phyloP scores from a whole-genome alignment of 1,140 invertebrate species.

The Dysdera silvatica region DNA sequence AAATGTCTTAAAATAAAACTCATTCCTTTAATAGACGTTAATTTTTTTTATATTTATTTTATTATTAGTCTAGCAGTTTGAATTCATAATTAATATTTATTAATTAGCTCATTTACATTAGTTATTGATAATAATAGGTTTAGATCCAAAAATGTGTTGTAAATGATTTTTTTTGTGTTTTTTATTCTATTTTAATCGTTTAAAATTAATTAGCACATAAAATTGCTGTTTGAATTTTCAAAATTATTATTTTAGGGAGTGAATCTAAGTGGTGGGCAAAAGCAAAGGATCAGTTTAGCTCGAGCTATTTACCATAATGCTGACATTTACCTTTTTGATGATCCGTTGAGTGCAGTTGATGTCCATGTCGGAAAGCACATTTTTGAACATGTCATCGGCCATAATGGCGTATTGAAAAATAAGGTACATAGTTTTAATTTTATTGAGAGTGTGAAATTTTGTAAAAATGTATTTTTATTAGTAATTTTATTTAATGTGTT shows the following conservation, averaged over 20 bases:
- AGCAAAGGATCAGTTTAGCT: slow-evolving; percentile 88
- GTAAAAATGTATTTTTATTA: neutral
- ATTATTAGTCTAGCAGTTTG: no score
- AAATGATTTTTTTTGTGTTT: no score
- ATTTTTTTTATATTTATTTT: no score
- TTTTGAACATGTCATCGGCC: slow-evolving; percentile 79
- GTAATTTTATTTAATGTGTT: neutral
- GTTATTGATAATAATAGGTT: no score
- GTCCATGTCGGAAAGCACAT: slow-evolving; percentile 91
- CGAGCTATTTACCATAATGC: slow-evolving; percentile 84
- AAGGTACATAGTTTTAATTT: slow-evolving; percentile 46
- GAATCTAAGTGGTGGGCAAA: slow-evolving; percentile 94
- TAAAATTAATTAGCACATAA: no score
- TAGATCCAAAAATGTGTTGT: no score
- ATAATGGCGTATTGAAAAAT: slow-evolving; percentile 64
- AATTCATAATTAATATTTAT: no score
- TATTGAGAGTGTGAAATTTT: neutral
- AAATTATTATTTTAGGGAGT: slow-evolving; percentile 57
- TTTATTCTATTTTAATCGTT: no score
- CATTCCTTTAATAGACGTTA: no score
- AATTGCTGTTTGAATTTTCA: neutral
- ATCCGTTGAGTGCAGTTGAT: slow-evolving; percentile 92
- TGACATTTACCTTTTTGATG: slow-evolving; percentile 87
- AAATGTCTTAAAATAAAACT: no score
- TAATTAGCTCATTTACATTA: no score